A percentile compares a stretch with the other conserved stretches of the same genome.
phyloP scores from a whole-genome alignment of 2,888 invertebrate species.

The Euplexia lucipara region DNA sequence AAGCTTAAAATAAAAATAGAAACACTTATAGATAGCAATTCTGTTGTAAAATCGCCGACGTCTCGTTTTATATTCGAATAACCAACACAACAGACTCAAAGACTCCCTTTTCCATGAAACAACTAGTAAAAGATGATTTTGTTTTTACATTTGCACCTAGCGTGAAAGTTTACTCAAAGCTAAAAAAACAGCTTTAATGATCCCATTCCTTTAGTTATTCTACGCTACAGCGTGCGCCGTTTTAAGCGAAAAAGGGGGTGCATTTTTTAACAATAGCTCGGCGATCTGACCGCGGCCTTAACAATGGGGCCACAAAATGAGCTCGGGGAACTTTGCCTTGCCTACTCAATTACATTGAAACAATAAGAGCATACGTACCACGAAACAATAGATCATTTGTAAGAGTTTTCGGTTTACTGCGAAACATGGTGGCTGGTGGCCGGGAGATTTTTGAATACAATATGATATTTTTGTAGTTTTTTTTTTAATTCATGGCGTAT shows the following conservation, averaged over 20 bases:
- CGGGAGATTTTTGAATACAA: slow-evolving; percentile 27
- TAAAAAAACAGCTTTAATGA: slow-evolving; percentile 48
- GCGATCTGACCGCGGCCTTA: slow-evolving; percentile 53
- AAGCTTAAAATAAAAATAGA: no score
- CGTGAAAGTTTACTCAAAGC: slow-evolving; percentile 36
- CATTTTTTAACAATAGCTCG: slow-evolving; percentile 56
- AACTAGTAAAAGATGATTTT: slow-evolving; percentile 4
- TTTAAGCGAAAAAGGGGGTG: slow-evolving; percentile 47
- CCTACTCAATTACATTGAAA: slow-evolving; percentile 65
- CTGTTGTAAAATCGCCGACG: not conserved
- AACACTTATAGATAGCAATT: no score
- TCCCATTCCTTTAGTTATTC: slow-evolving; percentile 52
- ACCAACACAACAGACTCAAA: not conserved
- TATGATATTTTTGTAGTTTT: not conserved
- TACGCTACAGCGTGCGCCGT: slow-evolving; percentile 37
- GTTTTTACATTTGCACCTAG: slow-evolving; percentile 22
- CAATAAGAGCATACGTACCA: slow-evolving; percentile 59
- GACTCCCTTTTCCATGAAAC: not conserved
- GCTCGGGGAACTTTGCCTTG: slow-evolving; percentile 55
- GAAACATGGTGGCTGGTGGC: slow-evolving; percentile 30
- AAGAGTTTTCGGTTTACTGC: slow-evolving; percentile 52
- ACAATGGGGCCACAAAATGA: slow-evolving; percentile 59
- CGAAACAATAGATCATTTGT: slow-evolving; percentile 61
- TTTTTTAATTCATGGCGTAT: not conserved
- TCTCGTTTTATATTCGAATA: not conserved